Conservation (phyloP, 37 sponge, comb jelly and placozoan genomes). For the Halichondria panicea region DNA sequence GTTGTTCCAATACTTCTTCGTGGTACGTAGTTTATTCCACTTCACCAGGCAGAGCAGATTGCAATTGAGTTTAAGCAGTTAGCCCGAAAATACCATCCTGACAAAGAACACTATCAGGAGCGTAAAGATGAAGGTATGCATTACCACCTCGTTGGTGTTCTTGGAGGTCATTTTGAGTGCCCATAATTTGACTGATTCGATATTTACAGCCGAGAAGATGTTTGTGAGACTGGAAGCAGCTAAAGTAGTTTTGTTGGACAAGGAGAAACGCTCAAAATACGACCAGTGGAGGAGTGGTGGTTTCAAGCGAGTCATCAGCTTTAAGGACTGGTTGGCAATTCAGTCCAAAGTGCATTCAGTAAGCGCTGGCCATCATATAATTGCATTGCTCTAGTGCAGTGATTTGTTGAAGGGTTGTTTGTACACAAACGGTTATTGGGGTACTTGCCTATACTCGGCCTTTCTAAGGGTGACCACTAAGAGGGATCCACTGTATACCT, state of each 20-base stretch:
- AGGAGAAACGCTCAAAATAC: slow-evolving; percentile 45
- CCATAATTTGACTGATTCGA: background rate
- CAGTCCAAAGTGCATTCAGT: slow-evolving; percentile 47
- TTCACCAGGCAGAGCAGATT: slow-evolving; percentile 55
- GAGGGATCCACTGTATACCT: no score
- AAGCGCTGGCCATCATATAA: background rate
- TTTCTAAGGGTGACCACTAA: no score
- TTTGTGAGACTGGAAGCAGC: slow-evolving; percentile 44
- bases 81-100: slow-evolving; percentile 58
- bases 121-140: slow-evolving; percentile 2
- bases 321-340: slow-evolving; percentile 47
- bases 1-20: no score
- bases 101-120: slow-evolving; percentile 20
- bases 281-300: slow-evolving; percentile 64
- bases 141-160: background rate
- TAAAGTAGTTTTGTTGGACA: slow-evolving; percentile 41
- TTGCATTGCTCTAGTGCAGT: background rate
- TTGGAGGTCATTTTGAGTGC: background rate
- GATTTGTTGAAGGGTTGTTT: background rate
- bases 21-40: no score
- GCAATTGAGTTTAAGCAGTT: slow-evolving; percentile 43
- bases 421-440: background rate
- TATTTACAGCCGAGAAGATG: slow-evolving; percentile 26
- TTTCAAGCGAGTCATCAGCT: slow-evolving; percentile 21
- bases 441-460: no score